phyloP scores from a whole-genome alignment of 2,888 invertebrate genomes.

The Yponomeuta evonymella region DNA sequence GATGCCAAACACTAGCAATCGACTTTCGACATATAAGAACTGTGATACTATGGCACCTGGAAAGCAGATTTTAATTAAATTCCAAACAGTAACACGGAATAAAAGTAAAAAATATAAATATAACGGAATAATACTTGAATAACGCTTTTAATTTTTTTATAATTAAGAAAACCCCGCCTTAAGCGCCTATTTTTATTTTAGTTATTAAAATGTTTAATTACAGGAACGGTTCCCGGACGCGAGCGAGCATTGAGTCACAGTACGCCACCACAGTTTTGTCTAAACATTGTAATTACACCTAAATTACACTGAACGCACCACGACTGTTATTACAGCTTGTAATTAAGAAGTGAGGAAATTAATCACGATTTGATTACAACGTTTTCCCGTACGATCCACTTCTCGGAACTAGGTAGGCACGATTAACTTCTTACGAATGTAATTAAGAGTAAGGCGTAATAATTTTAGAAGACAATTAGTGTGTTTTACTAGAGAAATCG shows the following conservation, averaged over 20 bases:
- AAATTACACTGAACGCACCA: conserved; percentile 37
- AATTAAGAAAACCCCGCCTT: conserved; percentile 30
- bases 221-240: conserved; percentile 69
- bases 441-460: not conserved
- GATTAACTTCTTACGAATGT: not conserved
- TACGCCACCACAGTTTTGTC: conserved; percentile 68
- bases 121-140: no score
- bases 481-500: no score
- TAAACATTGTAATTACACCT: conserved; percentile 57
- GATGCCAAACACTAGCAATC: no score
- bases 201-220: conserved; percentile 75
- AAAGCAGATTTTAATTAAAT: no score
- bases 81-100: no score
- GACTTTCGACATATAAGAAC: no score
- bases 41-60: no score
- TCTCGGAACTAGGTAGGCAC: not conserved
- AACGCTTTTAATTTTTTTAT: no score
- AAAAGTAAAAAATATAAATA: no score
- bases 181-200: conserved; percentile 29
- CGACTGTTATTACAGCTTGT: conserved; percentile 37
- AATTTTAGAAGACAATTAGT: not conserved
- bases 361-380: conserved; percentile 24
- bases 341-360: conserved; percentile 45
- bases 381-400: conserved; percentile 1
- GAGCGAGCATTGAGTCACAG: conserved; percentile 52